These are phyloP conservation scores for Metacarcinus magister DNA, from an alignment of 2,888 invertebrate species.

Conservation along the genomic window DNA sequence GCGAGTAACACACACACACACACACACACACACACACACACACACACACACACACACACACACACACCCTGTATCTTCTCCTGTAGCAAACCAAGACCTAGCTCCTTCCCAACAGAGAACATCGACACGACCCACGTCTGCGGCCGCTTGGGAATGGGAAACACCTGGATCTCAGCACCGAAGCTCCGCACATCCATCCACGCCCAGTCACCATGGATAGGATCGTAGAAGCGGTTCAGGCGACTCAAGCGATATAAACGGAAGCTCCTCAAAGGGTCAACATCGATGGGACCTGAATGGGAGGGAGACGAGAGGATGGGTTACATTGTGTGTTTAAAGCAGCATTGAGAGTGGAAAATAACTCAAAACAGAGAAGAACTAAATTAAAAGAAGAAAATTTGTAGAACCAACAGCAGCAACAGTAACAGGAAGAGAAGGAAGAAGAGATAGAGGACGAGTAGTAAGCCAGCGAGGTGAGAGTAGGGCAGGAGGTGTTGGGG, in stretches of 20 bases:
- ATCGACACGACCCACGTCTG: conserved; percentile 82
- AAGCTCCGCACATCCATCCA: conserved; percentile 76
- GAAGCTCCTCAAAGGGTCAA: conserved; percentile 72
- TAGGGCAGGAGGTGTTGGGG: background rate
- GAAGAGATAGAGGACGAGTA: background rate
- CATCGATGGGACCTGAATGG: conserved; percentile 74
- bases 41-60: background rate
- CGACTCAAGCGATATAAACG: conserved; percentile 80
- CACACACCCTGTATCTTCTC: conserved; percentile 76
- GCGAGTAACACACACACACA: too few relatives aligned
- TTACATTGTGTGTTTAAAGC: too few relatives aligned
- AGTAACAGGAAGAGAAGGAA: background rate
- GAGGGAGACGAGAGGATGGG: background rate
- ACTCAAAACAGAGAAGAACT: background rate
- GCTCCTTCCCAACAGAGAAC: conserved; percentile 80
- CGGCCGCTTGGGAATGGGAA: conserved; percentile 80
- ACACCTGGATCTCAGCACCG: conserved; percentile 77
- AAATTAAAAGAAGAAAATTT: background rate
- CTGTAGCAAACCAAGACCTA: conserved; percentile 77
- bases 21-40: background rate
- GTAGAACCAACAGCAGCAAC: background rate
- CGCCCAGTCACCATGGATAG: conserved; percentile 81
- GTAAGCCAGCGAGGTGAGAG: background rate
- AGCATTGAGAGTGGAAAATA: too few relatives aligned
- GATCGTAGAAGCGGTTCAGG: conserved; percentile 80